phyloP scores from a whole-genome alignment of 2,888 invertebrate genomes.

The Ophion costatus region DNA sequence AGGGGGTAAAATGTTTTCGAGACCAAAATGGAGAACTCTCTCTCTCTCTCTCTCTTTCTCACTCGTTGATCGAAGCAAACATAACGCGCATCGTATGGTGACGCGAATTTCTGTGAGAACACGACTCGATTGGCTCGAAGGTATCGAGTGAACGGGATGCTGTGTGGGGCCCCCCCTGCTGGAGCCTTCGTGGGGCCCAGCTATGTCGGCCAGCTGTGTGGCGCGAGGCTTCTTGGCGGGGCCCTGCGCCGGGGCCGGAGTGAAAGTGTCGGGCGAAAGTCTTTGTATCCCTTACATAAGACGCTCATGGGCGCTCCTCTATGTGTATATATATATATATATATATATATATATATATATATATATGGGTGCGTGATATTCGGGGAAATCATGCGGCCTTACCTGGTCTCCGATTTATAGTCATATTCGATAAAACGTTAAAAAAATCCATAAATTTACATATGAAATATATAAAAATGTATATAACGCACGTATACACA shows the following conservation, averaged over 20 bases:
- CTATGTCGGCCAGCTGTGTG: constrained; percentile 35
- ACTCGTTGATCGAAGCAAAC: constrained; percentile 30
- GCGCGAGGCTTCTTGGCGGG: constrained; percentile 51
- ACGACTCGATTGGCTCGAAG: constrained; percentile 47
- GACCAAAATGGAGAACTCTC: constrained; percentile 56
- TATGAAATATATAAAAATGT: constrained; percentile 11
- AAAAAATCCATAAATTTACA: constrained; percentile 22
- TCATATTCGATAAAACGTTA: background rate
- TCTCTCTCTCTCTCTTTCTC: constrained; percentile 23
- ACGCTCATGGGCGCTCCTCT: constrained; percentile 70
- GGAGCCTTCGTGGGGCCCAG: constrained; percentile 16
- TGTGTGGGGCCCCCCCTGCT: constrained; percentile 64
- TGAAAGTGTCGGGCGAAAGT: constrained; percentile 83
- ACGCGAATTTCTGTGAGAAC: constrained; percentile 38
- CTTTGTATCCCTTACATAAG: constrained; percentile 81
- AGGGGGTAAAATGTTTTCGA: constrained; percentile 46
- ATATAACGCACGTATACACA: background rate
- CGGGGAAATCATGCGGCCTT: constrained; percentile 74
- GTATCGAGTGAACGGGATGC: constrained; percentile 81
- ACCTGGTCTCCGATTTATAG: constrained; percentile 53
- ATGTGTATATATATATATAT: constrained; percentile 59
- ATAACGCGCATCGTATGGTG: constrained; percentile 54
- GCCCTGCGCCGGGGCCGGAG: constrained; percentile 69
- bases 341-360: constrained; percentile 67
- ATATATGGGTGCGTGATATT: constrained; percentile 70